Base-by-base conservation (phyloP, 2,888 invertebrate genomes). In the Sisyra terminalis region DNA sequence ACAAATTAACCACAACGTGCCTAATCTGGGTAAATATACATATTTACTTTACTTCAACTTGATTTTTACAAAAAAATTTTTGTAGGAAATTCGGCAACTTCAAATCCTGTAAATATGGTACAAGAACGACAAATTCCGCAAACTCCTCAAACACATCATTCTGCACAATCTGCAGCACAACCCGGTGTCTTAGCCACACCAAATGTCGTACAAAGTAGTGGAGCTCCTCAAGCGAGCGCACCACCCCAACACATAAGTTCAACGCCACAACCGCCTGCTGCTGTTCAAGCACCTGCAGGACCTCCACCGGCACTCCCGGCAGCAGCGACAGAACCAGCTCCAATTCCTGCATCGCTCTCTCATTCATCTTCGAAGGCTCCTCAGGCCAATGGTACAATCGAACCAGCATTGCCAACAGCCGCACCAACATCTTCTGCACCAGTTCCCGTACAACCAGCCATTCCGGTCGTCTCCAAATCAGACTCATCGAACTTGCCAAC, bases 161-260 rank as follows among this genome's bases (percentile, higher is more conserved):
- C 13, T 7, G 18, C 18, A 37, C 14, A 11, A 16, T 13, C 37
- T 14, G 9, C 45, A 31, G 30, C 49, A 31, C 42, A 45, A 13
- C 29, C 47, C 14, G 15, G 32, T 36, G 17, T 40, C 37, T 32
- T 43, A 9, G 38, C 43, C 31, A 39, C 18, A 36, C 43, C 65
- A 63, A 53, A 65, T 62, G 40, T 64, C 64, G 16, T 64, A 62
- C 50, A 65, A 63, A 52, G 63, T 61, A 18, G 10, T 55, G 61
- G 40, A 61, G 61, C 49, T 39, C 24, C 44, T 36, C 50, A 51
- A 24, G 24, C 24, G 3, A 24, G 24, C 7, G 24, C 24, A 24
- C 24, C 24, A 31, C 45, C 47, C 42, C 49, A 51, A 49, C 44
- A 47, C 16, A 44, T 43, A 13, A 48, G 45, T 44, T 50, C 53